Conservation (phyloP, 2,797 vertebrate genomes). For the Podarcis lilfordi region DNA sequence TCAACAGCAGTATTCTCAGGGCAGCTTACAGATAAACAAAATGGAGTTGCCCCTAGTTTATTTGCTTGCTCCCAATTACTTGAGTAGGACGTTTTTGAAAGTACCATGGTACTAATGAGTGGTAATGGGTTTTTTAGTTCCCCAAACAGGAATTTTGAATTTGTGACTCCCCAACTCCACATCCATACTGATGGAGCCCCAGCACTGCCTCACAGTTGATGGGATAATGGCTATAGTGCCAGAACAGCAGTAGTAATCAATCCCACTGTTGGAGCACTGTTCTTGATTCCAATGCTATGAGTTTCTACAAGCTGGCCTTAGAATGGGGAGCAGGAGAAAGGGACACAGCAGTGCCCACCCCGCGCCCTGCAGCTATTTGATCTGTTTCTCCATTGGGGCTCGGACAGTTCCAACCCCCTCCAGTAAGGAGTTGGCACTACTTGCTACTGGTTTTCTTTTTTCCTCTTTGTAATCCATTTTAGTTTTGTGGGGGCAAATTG, state of each 20-base stretch:
- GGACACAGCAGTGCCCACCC: neutral
- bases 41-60: neutral
- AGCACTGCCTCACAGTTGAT: neutral
- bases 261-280: neutral
- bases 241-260: neutral
- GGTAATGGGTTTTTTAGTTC: neutral
- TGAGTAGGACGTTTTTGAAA: neutral
- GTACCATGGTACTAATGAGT: neutral
- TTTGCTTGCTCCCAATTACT: neutral
- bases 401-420: neutral
- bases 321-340: neutral
- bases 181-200: too few relatives aligned
- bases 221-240: neutral
- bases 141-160: neutral
- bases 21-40: neutral
- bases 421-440: too few relatives aligned
- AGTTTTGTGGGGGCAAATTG: neutral
- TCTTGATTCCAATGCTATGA: neutral
- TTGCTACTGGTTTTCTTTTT: neutral
- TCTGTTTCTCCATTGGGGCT: neutral
- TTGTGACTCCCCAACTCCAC: neutral
- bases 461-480: neutral
- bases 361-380: neutral
- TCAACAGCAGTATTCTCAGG: neutral
- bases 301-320: neutral